Conservation (phyloP, 2,888 invertebrate genomes). For the Temnothorax rugatulus region DNA sequence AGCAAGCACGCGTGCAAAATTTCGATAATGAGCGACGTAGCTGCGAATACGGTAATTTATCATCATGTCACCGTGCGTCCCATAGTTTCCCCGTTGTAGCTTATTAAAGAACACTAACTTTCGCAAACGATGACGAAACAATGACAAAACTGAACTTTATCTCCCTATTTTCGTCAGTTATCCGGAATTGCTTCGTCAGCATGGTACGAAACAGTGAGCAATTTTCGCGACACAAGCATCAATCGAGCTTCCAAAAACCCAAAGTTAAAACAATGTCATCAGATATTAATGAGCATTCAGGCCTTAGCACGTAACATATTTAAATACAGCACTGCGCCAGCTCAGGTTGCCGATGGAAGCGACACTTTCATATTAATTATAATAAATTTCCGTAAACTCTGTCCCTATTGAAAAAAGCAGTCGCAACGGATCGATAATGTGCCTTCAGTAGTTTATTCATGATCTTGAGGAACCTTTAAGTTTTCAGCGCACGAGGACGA, state of each 20-base stretch:
- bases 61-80: constrained; percentile 11
- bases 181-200: constrained; percentile 6
- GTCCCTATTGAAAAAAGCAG: constrained; percentile 8
- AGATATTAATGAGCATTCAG: neutral
- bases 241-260: constrained; percentile 1
- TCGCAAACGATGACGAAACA: constrained; percentile 23
- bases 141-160: constrained; percentile 42
- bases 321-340: neutral
- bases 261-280: constrained; percentile 3
- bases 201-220: neutral
- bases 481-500: constrained; percentile 72
- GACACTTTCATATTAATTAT: constrained; percentile 19
- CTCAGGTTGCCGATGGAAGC: neutral
- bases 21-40: constrained; percentile 43
- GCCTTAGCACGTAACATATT: neutral
- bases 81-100: constrained; percentile 25
- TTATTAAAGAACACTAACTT: constrained; percentile 49
- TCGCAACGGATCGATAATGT: constrained; percentile 61
- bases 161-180: constrained; percentile 4
- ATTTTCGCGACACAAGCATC: constrained; percentile 27
- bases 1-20: constrained; percentile 50
- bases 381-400: constrained; percentile 13
- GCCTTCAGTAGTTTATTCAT: constrained; percentile 67
- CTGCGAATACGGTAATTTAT: constrained; percentile 39
- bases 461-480: constrained; percentile 66